Conservation (phyloP, 1,140 invertebrate genomes). For the Steinernema khuongi region DNA sequence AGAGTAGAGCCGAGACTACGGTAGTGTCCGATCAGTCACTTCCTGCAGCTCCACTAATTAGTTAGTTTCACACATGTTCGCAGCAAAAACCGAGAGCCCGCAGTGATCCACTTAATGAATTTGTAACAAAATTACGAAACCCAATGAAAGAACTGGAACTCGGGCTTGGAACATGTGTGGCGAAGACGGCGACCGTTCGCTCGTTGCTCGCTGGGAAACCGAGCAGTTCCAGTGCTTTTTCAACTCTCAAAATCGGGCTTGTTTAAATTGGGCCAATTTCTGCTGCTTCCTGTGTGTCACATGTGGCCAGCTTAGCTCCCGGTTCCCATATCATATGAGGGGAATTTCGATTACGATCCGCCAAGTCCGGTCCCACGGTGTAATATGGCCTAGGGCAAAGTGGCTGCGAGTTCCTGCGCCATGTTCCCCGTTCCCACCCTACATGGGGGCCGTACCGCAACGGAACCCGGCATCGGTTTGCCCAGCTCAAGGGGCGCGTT, state of each 20-base stretch:
- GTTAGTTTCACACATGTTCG: too few relatives aligned
- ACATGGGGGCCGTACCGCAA: neutral
- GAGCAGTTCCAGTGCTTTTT: neutral
- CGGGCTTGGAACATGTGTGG: neutral
- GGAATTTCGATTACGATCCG: slow-evolving; percentile 7
- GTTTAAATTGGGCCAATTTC: slow-evolving; percentile 7
- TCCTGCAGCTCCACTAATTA: too few relatives aligned
- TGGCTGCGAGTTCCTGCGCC: neutral
- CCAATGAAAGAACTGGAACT: neutral
- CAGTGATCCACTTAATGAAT: neutral
- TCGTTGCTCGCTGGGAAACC: neutral
- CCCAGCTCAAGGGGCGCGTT: neutral
- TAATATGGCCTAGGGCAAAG: neutral
- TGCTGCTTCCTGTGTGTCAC: neutral
- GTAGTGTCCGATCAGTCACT: too few relatives aligned
- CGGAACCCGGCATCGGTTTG: neutral
- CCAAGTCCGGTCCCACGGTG: neutral
- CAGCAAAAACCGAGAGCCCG: too few relatives aligned
- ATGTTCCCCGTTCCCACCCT: neutral
- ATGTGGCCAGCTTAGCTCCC: neutral
- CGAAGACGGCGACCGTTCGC: neutral
- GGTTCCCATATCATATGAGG: slow-evolving; percentile 6
- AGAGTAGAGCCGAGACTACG: too few relatives aligned
- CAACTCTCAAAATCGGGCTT: neutral
- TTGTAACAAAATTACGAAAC: neutral